Evolutionary conservation across 92 coral and sea anemone species (phyloP), one percentile per base, ranked within the genome.

Genomic region (Pocillopora meandrina): DNA sequence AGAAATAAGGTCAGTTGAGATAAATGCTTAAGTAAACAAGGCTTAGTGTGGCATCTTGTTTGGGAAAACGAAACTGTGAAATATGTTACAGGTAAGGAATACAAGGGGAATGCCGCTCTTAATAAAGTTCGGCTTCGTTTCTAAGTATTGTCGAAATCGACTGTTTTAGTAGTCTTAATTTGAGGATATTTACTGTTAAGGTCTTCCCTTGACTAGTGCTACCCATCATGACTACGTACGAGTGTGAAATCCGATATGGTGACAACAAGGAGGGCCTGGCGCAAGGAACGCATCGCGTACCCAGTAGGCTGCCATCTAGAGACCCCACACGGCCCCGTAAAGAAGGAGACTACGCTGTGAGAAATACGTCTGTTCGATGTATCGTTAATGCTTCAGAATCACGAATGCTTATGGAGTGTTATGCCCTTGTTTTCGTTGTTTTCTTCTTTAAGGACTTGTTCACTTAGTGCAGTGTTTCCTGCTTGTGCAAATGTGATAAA

Each of bases 251-350:
- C 82, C 98, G 94, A 71, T 90, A 92, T 87, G 92, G 94, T 9
- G 94, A 88, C 71, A 88, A 76, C 19, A 88, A 83, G 31, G 87
- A 72, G 33, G 95, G 91, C 21, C 91, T 90, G 47, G 82, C 87
- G 58, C 86, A 49, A 18, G 97, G 93, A 34, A 91, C 99, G 14
- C 89, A 61, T 55, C 87, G 93, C 71, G 81, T 96, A 15, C 90
- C 98, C 1, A 91, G 91, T 87, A 93, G 99, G 85, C 97, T 98
- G 2, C 98, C 99, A 80, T 94, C 99, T 59, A 91, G 99, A 58
- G 99, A 96, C 55, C 93, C 95, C 52, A 96, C 93, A 12, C 89
- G 98, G 84, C 99, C 99, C n/a, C 95, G 95, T 35, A 91, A 95
- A 75, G 92, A 96, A n/a, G 98, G 81, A 34, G 90, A 89, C 56